Percentiles rank a stretch among this genome's conserved stretches.
Evolutionary conservation across 2,888 invertebrate species (phyloP).

Genomic region (Fragum fragum): DNA sequence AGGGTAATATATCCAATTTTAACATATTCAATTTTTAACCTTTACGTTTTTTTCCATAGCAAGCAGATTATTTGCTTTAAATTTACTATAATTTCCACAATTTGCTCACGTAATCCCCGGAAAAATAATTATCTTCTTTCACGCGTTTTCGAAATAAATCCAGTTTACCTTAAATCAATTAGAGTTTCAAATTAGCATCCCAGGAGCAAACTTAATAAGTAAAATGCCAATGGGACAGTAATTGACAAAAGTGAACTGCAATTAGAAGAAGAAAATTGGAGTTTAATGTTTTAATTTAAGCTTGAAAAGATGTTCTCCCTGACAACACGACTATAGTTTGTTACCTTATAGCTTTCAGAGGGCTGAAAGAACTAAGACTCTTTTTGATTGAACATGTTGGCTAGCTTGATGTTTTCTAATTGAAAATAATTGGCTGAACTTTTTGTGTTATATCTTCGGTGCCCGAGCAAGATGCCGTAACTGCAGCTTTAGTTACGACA

Average conservation of each 20-base stretch:
- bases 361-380: too few relatives aligned
- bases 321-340: background rate
- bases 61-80: too few relatives aligned
- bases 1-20: too few relatives aligned
- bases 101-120: background rate
- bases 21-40: too few relatives aligned
- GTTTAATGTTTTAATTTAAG: conserved; percentile 11
- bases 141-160: conserved; percentile 22
- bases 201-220: conserved; percentile 20
- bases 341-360: too few relatives aligned
- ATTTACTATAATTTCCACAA: background rate
- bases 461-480: too few relatives aligned
- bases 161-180: conserved; percentile 26
- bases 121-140: conserved; percentile 1
- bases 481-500: too few relatives aligned
- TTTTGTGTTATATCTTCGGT: too few relatives aligned
- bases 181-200: conserved; percentile 9
- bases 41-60: too few relatives aligned
- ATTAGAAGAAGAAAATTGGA: conserved; percentile 18
- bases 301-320: background rate
- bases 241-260: conserved; percentile 21
- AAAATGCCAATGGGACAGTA: conserved; percentile 18
- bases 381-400: too few relatives aligned
- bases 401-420: too few relatives aligned
- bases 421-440: too few relatives aligned